A percentile compares a stretch with the other conserved stretches of the same genome.
Conservation (phyloP, 2,797 vertebrate genomes). For the Urosaurus nigricauda region DNA sequence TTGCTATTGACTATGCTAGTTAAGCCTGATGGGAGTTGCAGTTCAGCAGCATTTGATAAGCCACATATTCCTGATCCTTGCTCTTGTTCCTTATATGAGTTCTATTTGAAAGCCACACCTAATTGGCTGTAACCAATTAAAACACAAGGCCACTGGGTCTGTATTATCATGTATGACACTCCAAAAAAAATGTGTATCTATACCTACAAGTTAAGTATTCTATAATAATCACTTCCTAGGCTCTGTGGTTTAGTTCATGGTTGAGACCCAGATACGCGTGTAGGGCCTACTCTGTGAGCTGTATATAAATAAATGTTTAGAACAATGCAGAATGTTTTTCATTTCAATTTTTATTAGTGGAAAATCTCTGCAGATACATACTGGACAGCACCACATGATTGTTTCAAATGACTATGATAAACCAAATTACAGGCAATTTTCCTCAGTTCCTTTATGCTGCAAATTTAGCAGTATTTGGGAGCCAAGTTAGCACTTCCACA, state of each 20-base stretch:
- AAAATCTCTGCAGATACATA: neutral
- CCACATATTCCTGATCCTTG: neutral
- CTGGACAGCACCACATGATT: neutral
- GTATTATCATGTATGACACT: neutral
- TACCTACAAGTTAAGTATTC: neutral
- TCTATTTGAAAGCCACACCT: constrained; percentile 43
- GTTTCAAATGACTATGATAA: neutral
- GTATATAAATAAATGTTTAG: neutral
- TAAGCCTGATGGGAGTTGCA: neutral
- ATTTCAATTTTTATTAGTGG: neutral
- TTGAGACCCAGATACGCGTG: neutral
- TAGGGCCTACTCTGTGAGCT: neutral
- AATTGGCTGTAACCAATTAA: constrained; percentile 24
- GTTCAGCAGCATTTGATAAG: neutral
- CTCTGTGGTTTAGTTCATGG: neutral
- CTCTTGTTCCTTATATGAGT: constrained; percentile 36
- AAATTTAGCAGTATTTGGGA: constrained; percentile 30
- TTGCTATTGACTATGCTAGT: neutral
- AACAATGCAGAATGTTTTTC: neutral
- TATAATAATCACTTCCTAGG: neutral
- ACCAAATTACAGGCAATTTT: constrained; percentile 12
- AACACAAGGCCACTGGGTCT: neutral
- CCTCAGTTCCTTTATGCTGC: neutral
- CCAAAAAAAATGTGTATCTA: neutral
- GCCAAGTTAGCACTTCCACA: constrained; percentile 3